Conservation (phyloP, 2,113 vertebrate genomes). For the Erpornis zantholeuca region DNA sequence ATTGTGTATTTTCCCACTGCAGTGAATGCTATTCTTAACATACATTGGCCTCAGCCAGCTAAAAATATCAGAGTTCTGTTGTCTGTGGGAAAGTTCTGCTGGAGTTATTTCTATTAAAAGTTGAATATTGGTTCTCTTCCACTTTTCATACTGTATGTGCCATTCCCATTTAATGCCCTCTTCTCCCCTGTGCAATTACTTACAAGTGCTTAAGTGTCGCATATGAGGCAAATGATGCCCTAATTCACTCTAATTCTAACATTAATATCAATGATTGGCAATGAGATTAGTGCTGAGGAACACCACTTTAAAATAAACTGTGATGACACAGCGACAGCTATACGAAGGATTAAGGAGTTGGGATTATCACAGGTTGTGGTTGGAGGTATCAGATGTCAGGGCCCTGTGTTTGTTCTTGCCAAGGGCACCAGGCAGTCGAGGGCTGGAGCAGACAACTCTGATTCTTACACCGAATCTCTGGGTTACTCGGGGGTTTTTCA, state of each 20-base stretch:
- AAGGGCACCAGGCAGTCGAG: not conserved
- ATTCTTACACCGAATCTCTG: not conserved
- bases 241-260: slow-evolving; percentile 63
- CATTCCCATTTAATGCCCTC: not conserved
- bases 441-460: not conserved
- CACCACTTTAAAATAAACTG: slow-evolving; percentile 32
- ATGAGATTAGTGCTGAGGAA: slow-evolving; percentile 52
- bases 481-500: not conserved
- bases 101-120: slow-evolving; percentile 58
- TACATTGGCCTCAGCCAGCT: slow-evolving; percentile 56
- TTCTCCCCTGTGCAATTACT: slow-evolving; percentile 24
- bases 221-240: slow-evolving; percentile 35
- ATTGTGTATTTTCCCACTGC: slow-evolving; percentile 71
- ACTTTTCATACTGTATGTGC: slow-evolving; percentile 31
- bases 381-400: not conserved
- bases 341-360: slow-evolving; percentile 36
- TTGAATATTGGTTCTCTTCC: slow-evolving; percentile 11
- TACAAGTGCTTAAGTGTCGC: slow-evolving; percentile 29
- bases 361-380: slow-evolving; percentile 53
- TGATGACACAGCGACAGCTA: slow-evolving; percentile 24
- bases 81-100: slow-evolving; percentile 74
- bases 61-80: slow-evolving; percentile 72
- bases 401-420: slow-evolving; percentile 12
- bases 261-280: slow-evolving; percentile 53
- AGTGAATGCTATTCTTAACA: slow-evolving; percentile 73